Evolutionary conservation across 2,797 vertebrate genomes (phyloP).

Genomic region (Halcyon smyrnensis): DNA sequence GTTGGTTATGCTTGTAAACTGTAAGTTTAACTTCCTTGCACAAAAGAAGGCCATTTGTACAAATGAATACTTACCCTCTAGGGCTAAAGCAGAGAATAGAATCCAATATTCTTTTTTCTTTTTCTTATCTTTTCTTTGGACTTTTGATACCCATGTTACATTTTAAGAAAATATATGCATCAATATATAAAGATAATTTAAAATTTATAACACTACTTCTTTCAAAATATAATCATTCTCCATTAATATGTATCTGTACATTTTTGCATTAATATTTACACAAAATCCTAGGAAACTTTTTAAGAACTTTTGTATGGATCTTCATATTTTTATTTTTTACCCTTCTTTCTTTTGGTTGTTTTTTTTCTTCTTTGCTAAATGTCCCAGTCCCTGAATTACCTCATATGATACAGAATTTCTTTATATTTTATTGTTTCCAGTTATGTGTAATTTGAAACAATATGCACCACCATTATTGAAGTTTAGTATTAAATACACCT

Average conservation of each 20-base stretch:
- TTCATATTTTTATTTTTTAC: fast-evolving
- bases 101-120: not conserved
- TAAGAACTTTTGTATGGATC: not conserved
- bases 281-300: not conserved
- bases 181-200: not conserved
- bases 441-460: not conserved
- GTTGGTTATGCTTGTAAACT: not conserved
- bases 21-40: not conserved
- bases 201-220: not conserved
- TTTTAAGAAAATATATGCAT: not conserved
- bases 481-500: constrained; percentile 7
- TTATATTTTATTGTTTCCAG: not conserved
- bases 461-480: fast-evolving
- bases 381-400: not conserved
- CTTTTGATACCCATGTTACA: not conserved
- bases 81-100: not conserved
- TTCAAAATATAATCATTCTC: not conserved
- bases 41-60: not conserved
- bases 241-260: not conserved
- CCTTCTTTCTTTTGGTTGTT: fast-evolving
- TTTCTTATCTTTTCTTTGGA: fast-evolving
- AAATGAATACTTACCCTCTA: not conserved
- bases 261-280: not conserved
- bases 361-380: not conserved
- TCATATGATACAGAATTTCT: not conserved